phyloP scores from a whole-genome alignment of 2,113 vertebrate species.

The Prunella himalayana region DNA sequence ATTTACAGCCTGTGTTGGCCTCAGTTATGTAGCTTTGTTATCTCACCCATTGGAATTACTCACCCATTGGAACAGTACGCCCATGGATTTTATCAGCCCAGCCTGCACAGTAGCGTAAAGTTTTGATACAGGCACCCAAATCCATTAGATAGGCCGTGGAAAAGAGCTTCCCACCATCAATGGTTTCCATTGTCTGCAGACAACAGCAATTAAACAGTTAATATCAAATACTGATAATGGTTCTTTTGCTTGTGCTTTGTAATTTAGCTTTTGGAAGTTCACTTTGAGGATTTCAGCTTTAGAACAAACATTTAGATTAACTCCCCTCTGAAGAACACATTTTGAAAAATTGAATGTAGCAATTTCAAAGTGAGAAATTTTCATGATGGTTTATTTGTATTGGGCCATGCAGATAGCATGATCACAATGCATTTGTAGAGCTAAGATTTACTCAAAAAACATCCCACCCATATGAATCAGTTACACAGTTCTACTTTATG shows the following conservation, averaged over 20 bases:
- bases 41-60: conserved; percentile 45
- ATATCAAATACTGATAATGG: background rate
- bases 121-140: conserved; percentile 78
- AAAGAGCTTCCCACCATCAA: conserved; percentile 85
- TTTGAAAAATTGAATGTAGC: background rate
- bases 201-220: background rate
- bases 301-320: background rate
- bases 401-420: background rate
- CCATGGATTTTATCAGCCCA: conserved; percentile 91
- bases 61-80: conserved; percentile 83
- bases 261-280: background rate
- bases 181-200: conserved; percentile 81
- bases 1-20: background rate
- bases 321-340: background rate
- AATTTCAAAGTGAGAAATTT: background rate
- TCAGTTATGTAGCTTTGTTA: background rate
- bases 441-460: background rate
- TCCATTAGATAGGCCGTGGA: conserved; percentile 78
- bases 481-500: background rate
- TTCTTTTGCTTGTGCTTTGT: background rate
- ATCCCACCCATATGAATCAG: background rate
- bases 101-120: conserved; percentile 82
- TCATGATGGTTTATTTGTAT: background rate
- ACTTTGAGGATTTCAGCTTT: background rate
- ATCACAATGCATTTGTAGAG: background rate